Percentiles rank a stretch among this genome's conserved stretches.
phyloP scores from a whole-genome alignment of 2,797 vertebrate genomes.

The Tiaroga cobitis region DNA sequence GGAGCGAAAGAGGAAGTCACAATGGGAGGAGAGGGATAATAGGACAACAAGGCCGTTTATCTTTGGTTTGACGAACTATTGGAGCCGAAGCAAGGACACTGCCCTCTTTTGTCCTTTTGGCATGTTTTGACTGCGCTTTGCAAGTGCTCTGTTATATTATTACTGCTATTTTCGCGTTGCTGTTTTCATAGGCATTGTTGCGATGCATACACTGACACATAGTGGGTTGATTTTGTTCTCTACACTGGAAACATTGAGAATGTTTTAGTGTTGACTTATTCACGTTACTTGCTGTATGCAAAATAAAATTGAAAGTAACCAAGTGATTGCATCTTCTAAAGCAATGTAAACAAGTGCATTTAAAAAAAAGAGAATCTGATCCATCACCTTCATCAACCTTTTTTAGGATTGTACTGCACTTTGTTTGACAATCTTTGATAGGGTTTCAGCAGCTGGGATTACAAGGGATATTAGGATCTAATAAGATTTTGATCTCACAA shows the following conservation, averaged over 20 bases:
- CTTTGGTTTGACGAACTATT: slow-evolving; percentile 21
- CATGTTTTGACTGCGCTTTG: slow-evolving; percentile 17
- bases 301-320: neutral
- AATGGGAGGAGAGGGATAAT: slow-evolving; percentile 7
- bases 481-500: slow-evolving; percentile 10
- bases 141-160: neutral
- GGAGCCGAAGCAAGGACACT: slow-evolving; percentile 10
- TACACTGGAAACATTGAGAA: neutral
- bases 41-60: slow-evolving; percentile 6
- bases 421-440: slow-evolving; percentile 25
- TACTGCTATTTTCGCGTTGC: neutral
- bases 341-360: neutral
- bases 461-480: neutral
- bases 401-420: neutral
- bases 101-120: neutral
- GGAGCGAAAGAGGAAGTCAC: slow-evolving; percentile 36
- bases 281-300: neutral
- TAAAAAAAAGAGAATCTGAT: neutral
- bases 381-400: neutral
- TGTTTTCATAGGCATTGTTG: neutral
- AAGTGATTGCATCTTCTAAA: neutral
- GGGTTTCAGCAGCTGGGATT: slow-evolving; percentile 6
- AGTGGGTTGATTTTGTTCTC: neutral
- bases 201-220: neutral
- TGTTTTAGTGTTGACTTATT: neutral